Evolutionary conservation across 2,797 vertebrate genomes (phyloP).

Genomic region (Leptatherina wallacei): DNA sequence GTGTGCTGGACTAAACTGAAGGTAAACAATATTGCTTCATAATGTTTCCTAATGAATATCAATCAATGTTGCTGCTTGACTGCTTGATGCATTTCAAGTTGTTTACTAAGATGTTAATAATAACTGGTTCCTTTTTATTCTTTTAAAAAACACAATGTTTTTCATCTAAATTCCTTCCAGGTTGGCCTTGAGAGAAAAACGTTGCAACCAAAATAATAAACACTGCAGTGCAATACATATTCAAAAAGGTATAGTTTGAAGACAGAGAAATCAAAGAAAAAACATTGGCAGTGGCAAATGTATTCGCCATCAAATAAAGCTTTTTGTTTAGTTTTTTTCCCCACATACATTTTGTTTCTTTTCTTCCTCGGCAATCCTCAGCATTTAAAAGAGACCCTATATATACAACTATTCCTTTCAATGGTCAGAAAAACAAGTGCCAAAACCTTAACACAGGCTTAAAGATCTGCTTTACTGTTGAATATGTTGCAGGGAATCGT

Average conservation of each 20-base stretch:
- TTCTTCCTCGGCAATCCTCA: background rate
- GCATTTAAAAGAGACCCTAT: background rate
- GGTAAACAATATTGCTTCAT: background rate
- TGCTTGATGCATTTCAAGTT: background rate
- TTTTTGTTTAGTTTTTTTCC: background rate
- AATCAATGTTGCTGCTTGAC: background rate
- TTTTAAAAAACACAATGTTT: background rate
- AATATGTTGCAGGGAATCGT: slow-evolving; percentile 12
- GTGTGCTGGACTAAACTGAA: background rate
- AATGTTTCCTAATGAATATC: background rate
- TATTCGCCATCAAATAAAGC: background rate
- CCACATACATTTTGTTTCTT: background rate
- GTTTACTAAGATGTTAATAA: background rate
- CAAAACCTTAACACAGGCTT: slow-evolving; percentile 13
- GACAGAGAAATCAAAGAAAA: background rate
- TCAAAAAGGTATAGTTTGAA: too few species aligned
- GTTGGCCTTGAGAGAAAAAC: background rate
- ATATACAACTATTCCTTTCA: slow-evolving; percentile 4
- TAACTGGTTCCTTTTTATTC: background rate
- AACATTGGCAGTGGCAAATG: background rate
- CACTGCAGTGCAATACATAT: background rate
- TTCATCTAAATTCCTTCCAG: background rate
- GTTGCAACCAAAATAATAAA: background rate
- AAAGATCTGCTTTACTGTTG: slow-evolving; percentile 9
- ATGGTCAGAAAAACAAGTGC: slow-evolving; percentile 27